Base-by-base conservation (phyloP, 2,113 vertebrate species). In the Gopherus flavomarginatus region DNA sequence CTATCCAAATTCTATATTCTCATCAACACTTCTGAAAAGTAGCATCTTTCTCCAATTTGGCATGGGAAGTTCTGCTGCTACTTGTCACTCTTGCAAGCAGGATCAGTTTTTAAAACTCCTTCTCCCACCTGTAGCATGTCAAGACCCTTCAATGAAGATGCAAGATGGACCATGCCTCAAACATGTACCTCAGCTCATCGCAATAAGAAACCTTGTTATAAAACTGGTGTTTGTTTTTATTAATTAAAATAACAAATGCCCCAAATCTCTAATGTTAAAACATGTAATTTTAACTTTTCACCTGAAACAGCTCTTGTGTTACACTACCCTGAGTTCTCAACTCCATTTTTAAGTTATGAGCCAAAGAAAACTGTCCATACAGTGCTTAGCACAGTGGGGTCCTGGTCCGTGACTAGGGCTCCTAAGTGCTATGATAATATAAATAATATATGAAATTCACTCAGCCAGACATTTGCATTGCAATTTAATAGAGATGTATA, bases 71-170 rank as follows among this genome's bases (percentile, higher is more conserved):
- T 9, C 22, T 5, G 1, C 11, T 42, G 1, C 19, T 5, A 75
- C 26, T 8, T 8, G 11, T 9, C 11, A 0, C 16, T 16, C 1
- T 1, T 1, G 9, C 1, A 0, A 4, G 1, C 3, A 21, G 14
- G 3, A 4, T 29, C 54, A 2, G 9, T 5, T 2, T 57, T 6
- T 19, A 56, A 31, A 35, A 3, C 13, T 0, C 0, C 27, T 9
- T 19, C 19, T 83, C 12, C 53, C 24, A 0, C 1, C 72, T 62
- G 12, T 38, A 26, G 26, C 2, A 4, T 26, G 26, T 11, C 2
- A 0, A 22, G 6, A 1, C 1, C 24, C 31, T 11, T 10, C 21
- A 42, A 22, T 35, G 9, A 2, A 26, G 44, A 5, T 6, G 11
- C 11, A 4, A 31, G 42, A 4, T 0, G 29, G n/a, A 11, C 54